A percentile compares a stretch with the other conserved stretches of the same genome.
phyloP scores from a whole-genome alignment of 2,888 invertebrate species.

The Lasioglossum zephyrum region DNA sequence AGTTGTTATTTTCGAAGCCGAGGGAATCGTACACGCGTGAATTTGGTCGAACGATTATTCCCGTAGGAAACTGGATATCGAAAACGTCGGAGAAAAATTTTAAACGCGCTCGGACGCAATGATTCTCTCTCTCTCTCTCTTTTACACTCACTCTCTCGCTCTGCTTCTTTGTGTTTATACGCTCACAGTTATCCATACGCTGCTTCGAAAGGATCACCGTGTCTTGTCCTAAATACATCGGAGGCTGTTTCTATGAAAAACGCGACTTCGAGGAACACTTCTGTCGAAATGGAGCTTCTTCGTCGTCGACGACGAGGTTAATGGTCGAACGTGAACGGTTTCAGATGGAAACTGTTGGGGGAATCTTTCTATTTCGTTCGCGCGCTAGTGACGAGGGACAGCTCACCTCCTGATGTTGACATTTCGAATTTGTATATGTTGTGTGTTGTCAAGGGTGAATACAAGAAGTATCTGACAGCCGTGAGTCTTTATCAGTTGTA shows the following conservation, averaged over 20 bases:
- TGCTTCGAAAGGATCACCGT: neutral
- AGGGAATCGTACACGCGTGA: neutral
- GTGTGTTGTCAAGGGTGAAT: slow-evolving; percentile 53
- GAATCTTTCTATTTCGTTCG: neutral
- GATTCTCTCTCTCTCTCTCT: neutral
- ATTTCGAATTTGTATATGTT: slow-evolving; percentile 62
- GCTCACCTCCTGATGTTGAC: slow-evolving; percentile 67
- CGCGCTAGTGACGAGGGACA: slow-evolving; percentile 10
- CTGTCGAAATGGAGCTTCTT: too few relatives aligned
- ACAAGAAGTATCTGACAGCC: slow-evolving; percentile 34
- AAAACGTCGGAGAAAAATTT: slow-evolving; percentile 12
- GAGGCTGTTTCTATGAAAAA: neutral
- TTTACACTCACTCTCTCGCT: neutral
- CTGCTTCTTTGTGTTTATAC: slow-evolving; percentile 21
- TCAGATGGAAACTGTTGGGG: neutral
- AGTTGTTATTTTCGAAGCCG: neutral
- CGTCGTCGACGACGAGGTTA: neutral
- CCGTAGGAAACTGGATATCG: neutral
- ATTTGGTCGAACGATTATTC: neutral
- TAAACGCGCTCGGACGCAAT: neutral
- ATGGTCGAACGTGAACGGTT: neutral
- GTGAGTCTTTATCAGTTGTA: slow-evolving; percentile 17
- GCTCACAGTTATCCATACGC: neutral
- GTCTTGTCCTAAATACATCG: neutral
- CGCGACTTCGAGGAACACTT: neutral